A percentile compares a stretch with the other conserved stretches of the same genome.
Evolutionary conservation across 2,113 vertebrate species (phyloP).

Genomic region (Pluvianellus socialis): DNA sequence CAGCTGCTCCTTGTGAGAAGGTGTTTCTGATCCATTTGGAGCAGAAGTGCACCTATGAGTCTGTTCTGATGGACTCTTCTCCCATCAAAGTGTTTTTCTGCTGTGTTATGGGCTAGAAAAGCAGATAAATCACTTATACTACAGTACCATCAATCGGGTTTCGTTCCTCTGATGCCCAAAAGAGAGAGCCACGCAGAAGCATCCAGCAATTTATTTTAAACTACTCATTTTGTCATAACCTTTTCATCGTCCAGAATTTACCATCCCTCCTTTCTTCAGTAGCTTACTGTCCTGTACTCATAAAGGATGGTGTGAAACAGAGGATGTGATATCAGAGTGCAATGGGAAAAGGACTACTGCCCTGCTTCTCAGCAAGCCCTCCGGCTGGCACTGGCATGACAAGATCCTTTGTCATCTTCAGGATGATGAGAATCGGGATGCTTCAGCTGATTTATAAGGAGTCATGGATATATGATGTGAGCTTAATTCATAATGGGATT

Average conservation of each 20-base stretch:
- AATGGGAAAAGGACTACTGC: background rate
- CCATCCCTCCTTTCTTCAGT: background rate
- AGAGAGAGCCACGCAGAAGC: background rate
- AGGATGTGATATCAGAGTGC: background rate
- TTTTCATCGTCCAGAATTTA: background rate
- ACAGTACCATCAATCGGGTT: background rate
- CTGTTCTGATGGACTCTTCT: background rate
- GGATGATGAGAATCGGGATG: background rate
- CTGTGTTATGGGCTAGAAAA: background rate
- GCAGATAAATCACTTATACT: background rate
- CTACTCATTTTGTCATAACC: background rate
- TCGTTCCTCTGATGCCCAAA: background rate
- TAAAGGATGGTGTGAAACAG: background rate
- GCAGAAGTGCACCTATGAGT: background rate
- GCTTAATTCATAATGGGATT: conserved; percentile 35
- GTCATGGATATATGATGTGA: conserved; percentile 5
- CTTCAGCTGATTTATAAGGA: conserved; percentile 32
- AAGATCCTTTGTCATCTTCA: background rate
- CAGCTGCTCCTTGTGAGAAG: background rate
- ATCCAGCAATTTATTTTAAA: background rate
- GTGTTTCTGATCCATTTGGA: background rate
- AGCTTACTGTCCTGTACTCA: background rate
- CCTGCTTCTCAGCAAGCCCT: background rate
- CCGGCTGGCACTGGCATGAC: background rate
- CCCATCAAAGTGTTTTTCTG: background rate